Percentiles rank a stretch among this genome's conserved stretches.
Evolutionary conservation across 2,113 vertebrate species (phyloP).

Genomic region (Azemiops feae): DNA sequence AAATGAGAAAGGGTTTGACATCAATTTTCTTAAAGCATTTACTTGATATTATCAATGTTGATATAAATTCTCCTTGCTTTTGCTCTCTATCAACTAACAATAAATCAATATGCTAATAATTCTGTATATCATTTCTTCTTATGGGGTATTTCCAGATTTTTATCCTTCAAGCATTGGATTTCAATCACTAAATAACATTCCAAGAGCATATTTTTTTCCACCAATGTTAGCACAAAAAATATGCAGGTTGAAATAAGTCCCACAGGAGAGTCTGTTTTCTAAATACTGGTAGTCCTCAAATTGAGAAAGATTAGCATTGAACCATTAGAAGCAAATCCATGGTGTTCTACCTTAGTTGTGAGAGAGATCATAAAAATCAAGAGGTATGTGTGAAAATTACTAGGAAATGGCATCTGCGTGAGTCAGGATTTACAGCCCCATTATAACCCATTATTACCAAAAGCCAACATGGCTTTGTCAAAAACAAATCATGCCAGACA

Average conservation of each 20-base stretch:
- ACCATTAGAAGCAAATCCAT: not conserved
- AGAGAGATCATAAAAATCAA: not conserved
- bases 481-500: too few relatives aligned
- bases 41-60: conserved; percentile 30
- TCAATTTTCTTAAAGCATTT: conserved; percentile 22
- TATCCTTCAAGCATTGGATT: not conserved
- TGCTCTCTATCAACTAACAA: not conserved
- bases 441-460: not conserved
- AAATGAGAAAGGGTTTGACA: conserved; percentile 33
- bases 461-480: too few relatives aligned
- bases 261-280: not conserved
- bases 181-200: not conserved
- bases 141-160: not conserved
- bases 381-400: not conserved
- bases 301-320: not conserved
- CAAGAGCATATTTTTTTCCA: not conserved
- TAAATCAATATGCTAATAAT: not conserved
- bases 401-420: not conserved
- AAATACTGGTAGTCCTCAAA: not conserved
- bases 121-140: not conserved
- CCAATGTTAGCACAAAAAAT: not conserved
- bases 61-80: conserved; percentile 29
- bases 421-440: not conserved
- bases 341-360: not conserved
- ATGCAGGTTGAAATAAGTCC: not conserved